These are phyloP conservation scores for Psittacula cyanocephala DNA, from an alignment of 2,113 vertebrate species.

Conservation along the genomic window DNA sequence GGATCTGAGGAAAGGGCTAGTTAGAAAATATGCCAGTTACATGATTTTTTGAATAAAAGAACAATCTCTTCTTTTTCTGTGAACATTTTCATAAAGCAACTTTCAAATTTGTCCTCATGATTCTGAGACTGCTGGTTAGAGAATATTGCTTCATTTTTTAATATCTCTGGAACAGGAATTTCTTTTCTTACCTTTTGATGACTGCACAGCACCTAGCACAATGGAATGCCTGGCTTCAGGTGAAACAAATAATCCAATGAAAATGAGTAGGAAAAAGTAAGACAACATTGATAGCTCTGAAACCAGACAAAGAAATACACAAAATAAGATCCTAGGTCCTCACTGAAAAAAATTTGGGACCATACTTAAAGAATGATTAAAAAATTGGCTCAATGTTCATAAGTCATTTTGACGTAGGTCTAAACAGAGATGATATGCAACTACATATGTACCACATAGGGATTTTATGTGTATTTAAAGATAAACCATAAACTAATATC, in stretches of 20 bases:
- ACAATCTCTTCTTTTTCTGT: neutral
- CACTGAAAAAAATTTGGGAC: neutral
- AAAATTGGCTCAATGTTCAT: neutral
- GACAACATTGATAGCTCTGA: neutral
- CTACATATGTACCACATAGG: neutral
- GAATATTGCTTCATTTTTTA: neutral
- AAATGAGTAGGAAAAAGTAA: neutral
- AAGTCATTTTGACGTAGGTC: neutral
- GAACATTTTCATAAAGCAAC: neutral
- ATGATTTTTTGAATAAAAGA: neutral
- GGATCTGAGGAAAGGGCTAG: neutral
- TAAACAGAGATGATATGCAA: neutral
- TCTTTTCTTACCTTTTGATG: neutral
- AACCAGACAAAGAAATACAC: neutral
- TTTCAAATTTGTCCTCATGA: neutral
- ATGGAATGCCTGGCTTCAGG: neutral
- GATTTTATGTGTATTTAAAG: neutral
- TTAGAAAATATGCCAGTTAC: neutral
- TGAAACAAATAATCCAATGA: neutral
- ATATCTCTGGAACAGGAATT: neutral
- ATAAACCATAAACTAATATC: neutral
- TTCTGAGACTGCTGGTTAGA: neutral
- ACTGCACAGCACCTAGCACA: neutral
- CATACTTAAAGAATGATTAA: neutral
- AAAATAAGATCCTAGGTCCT: neutral